Evolutionary conservation across 2,888 invertebrate genomes (phyloP), one percentile per base, ranked within the genome.

Genomic region (Caenorhabditis panamensis): DNA sequence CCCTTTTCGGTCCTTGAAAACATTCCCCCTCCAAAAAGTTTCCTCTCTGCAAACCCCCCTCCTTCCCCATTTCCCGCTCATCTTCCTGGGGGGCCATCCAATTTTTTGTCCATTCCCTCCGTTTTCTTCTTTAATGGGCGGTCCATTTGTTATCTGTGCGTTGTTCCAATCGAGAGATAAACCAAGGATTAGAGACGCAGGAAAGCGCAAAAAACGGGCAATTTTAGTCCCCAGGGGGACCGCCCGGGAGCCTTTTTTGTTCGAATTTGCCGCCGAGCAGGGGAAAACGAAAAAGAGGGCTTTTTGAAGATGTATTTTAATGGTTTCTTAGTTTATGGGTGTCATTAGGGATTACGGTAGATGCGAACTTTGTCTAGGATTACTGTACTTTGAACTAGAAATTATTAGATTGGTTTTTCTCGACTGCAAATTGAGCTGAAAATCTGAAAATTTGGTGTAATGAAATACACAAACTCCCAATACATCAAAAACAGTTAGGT

Each of bases 21-120:
- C n/a, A n/a, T 31, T 31, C 31, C 9, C 9, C 31, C 44, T 28
- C 16, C 37, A 66, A 54, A 53, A 28, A 26, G 18, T n/a, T 58
- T 16, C 18, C 18, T 37, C 41, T 31, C 18, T 66, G 41, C 41
- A 41, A 41, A 41, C 2, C 9, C 9, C 2, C n/a, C 53, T 5
- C 26, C 13, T 9, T 37, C 44, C n/a, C n/a, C n/a, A n/a, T n/a
- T n/a, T 56, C 62, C 54, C 53, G 26, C 71, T 9, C 31, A 31
- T 31, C 31, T 71, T 61, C 62, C 71, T 71, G 71, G 71, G 71
- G 62, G 71, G 71, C 62, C 71, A 61, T 69, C 69, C 69, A 61
- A 69, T 69, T 59, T 69, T 69, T 68, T 68, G 47, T 58, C 68
- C 59, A 68, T 31, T 31, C 56, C 71, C n/a, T 37, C 69, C 18